Conservation (phyloP, 2,113 vertebrate genomes). For the Upupa epops region DNA sequence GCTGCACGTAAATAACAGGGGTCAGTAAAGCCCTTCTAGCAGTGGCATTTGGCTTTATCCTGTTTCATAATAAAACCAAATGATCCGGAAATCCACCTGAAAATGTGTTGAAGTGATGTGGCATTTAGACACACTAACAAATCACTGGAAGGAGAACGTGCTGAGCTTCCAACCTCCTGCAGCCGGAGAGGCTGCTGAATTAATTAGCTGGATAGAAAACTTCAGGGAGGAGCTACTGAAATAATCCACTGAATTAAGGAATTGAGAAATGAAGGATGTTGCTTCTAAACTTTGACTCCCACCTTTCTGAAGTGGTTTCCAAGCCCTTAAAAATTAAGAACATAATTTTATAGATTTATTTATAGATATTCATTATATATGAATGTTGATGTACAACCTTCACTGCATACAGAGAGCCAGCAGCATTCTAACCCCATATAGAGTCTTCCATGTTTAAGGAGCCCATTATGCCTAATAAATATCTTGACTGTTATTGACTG, state of each 20-base stretch:
- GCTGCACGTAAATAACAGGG: not conserved
- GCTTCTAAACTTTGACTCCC: not conserved
- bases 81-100: not conserved
- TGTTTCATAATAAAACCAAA: not conserved
- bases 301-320: not conserved
- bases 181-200: not conserved
- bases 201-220: not conserved
- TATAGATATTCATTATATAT: no score
- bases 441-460: not conserved
- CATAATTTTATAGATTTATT: fast-evolving
- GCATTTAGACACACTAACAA: not conserved
- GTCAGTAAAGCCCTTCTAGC: not conserved
- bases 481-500: not conserved
- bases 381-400: not conserved
- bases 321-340: not conserved
- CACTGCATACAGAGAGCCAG: not conserved
- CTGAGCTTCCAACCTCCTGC: slow-evolving; percentile 5
- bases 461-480: slow-evolving; percentile 6
- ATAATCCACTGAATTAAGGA: not conserved
- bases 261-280: not conserved
- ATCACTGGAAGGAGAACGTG: not conserved
- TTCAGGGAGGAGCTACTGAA: not conserved
- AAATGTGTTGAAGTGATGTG: not conserved
- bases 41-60: not conserved
- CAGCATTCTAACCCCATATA: not conserved